Evolutionary conservation across 2,797 vertebrate genomes (phyloP).

Genomic region (Nasua narica): DNA sequence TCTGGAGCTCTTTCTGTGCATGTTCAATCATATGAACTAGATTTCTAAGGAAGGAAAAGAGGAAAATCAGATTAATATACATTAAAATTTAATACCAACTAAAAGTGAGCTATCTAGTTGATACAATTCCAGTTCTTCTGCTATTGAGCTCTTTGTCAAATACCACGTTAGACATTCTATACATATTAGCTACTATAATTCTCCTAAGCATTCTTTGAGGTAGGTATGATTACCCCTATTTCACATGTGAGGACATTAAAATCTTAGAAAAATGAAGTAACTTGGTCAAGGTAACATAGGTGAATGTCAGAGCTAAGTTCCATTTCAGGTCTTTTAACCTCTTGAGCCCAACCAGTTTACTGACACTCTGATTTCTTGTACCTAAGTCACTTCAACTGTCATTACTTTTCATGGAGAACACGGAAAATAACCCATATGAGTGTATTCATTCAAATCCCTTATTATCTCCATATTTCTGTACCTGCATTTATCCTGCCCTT

Average conservation of each 20-base stretch:
- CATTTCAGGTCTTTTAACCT: background rate
- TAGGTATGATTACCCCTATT: background rate
- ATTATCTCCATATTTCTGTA: background rate
- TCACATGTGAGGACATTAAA: background rate
- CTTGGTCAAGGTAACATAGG: background rate
- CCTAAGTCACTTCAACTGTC: background rate
- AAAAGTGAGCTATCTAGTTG: background rate
- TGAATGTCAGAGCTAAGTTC: background rate
- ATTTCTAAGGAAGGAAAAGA: slow-evolving; percentile 85
- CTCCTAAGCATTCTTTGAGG: background rate
- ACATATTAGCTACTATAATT: background rate
- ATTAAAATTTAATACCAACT: background rate
- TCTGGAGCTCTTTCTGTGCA: slow-evolving; percentile 97
- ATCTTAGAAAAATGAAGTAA: background rate
- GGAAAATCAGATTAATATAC: slow-evolving; percentile 41
- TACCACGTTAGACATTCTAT: background rate
- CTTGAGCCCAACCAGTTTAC: background rate
- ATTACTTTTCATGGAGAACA: background rate
- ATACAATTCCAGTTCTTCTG: slow-evolving; percentile 1
- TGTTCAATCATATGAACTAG: slow-evolving; percentile 97
- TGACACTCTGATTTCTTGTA: background rate
- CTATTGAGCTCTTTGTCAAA: background rate
- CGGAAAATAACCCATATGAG: background rate
- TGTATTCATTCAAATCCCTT: background rate
- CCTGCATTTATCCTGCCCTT: background rate